Evolutionary conservation across 2,888 invertebrate species (phyloP), one percentile per base, ranked within the genome.

Genomic region (Andrena bucephala): DNA sequence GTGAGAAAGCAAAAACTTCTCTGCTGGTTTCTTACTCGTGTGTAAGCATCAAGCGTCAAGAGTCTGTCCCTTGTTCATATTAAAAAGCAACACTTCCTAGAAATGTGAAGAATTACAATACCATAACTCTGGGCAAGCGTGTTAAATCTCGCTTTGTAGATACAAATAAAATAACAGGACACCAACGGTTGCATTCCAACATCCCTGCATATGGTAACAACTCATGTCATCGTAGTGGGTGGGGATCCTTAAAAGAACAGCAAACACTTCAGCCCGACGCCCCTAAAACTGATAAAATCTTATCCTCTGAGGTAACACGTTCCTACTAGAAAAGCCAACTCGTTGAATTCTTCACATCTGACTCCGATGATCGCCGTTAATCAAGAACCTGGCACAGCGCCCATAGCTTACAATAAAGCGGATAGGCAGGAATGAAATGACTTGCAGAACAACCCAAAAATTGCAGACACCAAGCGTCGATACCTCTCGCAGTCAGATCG

Each of bases 181-280:
- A 16, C 1, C 57, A 8, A 8, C 31, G 33, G 62, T 33, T 33
- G 20, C n/a, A n/a, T 62, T n/a, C 31, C 62, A 16, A 62, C 31
- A 62, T 62, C 33, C 62, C 62, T 8, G 62, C 62, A 33, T 62
- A 62, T 31, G 1, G 62, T 62, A 33, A 31, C 62, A 62, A 62
- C n/a, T 62, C 33, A n/a, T 13, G 62, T 62, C 20, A 62, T 5
- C 31, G 62, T 33, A n/a, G n/a, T 13, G n/a, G 31, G 2, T 16
- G 33, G 33, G 8, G 31, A 27, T 62, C 20, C 8, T 33, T 62
- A 27, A 31, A 33, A 16, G 31, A 33, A 8, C 20, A 62, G 6
- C 16, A 10, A 62, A 57, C 42, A 42, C 24, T 27, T 57, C 10
- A 57, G 24, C 10, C 24, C 10, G 24, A 20, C 20, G 57, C 10